Evolutionary conservation across 2,888 invertebrate species (phyloP), one percentile per base, ranked within the genome.

Genomic region (Napeogenes sylphis): DNA sequence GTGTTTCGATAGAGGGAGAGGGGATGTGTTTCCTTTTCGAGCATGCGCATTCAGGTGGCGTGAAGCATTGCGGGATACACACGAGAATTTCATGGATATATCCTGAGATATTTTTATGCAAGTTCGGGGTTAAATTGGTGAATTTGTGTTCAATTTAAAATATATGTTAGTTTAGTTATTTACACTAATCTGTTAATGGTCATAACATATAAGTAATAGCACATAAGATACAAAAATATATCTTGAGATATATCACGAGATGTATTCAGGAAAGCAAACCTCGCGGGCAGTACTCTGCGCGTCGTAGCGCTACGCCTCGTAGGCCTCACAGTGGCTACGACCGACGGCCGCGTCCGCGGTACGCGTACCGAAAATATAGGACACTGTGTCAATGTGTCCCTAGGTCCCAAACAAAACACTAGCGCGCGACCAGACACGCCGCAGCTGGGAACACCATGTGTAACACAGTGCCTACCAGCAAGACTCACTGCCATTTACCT

Each of bases 31-130:
- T 32, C 55, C 54, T 45, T 45, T 35, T 42, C 62, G 81, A 88
- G 90, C 90, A 88, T 80, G 88, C 89, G 87, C 79, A 70, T 74
- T 80, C 88, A 90, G 87, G 89, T 90, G 90, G 79, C 79, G 79
- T 68, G 73, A 67, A 73, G 75, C 71, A 69, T 64, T 47, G 67
- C 51, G 59, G 61, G 75, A 61, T 65, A 56, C 67, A 81, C 75
- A 79, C 62, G 75, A 68, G 71, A 66, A 21, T 45, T 21, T n/a
- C 53, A 65, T 75, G 42, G 81, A 79, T 73, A 59, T 65, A 55
- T 79, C 68, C 54, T n/a, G 67, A 70, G 82, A 80, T 79, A 63
- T 53, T 14, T 42, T 10, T 1, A 10, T 55, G 38, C 35, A 55
- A 12, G n/a, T 45, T 45, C 21, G 14, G 6, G 13, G 10, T 10